Base-by-base conservation (phyloP, 2,797 vertebrate species). In the Chaetodon trifasciatus region DNA sequence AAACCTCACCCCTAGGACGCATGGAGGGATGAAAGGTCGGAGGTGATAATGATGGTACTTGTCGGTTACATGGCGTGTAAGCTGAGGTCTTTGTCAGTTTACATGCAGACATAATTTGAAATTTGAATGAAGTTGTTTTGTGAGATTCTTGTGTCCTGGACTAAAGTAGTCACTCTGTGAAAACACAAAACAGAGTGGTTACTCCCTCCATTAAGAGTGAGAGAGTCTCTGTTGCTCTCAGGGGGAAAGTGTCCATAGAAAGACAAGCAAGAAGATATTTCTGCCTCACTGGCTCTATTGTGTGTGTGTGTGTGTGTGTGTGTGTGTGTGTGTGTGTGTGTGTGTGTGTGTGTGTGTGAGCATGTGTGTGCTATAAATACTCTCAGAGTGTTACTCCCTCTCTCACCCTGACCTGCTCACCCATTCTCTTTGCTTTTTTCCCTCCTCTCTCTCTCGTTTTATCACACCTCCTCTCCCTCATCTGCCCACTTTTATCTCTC, bases 301-400 rank as follows among this genome's bases (percentile, higher is more conserved):
- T 86, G 85, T 85, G 82, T 79, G 74, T 56, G 68, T 47, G 74
- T 64, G 53, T 70, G 70, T 84, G 77, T 82, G 82, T 82, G 83
- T 79, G 70, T 76, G 74, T 85, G 84, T 67, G 70, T 76, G 74
- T 85, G 85, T 82, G 77, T 81, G 42, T 44, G 42, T 44, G 42
- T 44, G n/a, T 64, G 53, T 70, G 70, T 84, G 77, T 82, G 82
- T 82, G 83, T 79, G 70, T 77, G 74, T 86, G 84, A 67, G 70
- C 76, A 72, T 86, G 85, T 83, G 77, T 82, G 82, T 61, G 79
- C 91, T 94, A 93, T 91, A 91, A 94, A 94, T 94, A 93, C 72
- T 76, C 75, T 39, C 70, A 53, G 46, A 83, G 87, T 92, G 81
- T 87, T 88, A 90, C 85, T 91, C 78, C 56, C 81, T 81, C 76